A percentile compares a stretch with the other conserved stretches of the same genome.
Conservation (phyloP, 2,113 vertebrate species). For the Dipodomys merriami region DNA sequence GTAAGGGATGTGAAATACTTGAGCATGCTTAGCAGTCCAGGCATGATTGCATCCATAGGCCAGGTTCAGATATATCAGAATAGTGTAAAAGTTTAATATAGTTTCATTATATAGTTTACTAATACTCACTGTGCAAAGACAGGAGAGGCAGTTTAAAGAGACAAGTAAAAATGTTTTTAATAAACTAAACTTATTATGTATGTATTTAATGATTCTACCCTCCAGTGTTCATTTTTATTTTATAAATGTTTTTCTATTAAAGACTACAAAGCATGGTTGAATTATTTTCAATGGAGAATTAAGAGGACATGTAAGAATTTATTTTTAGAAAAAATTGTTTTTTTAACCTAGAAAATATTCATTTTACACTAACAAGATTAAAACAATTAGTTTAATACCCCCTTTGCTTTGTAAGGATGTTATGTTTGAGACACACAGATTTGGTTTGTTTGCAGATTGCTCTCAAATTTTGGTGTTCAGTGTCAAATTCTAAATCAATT, state of each 20-base stretch:
- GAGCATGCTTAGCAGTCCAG: constrained; percentile 64
- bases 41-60: constrained; percentile 62
- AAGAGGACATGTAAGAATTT: neutral
- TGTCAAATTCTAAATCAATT: neutral
- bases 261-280: neutral
- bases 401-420: too few species aligned
- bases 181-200: constrained; percentile 41
- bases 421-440: too few species aligned
- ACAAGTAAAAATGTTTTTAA: constrained; percentile 70
- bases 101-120: constrained; percentile 21
- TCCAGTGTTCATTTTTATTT: constrained; percentile 18
- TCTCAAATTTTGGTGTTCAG: neutral
- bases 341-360: constrained; percentile 13
- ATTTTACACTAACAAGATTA: neutral
- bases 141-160: neutral
- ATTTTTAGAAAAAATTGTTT: constrained; percentile 54
- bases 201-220: constrained; percentile 40
- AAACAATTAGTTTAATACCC: neutral
- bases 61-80: constrained; percentile 65
- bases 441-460: neutral
- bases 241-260: constrained; percentile 70
- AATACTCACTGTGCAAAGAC: neutral
- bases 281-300: constrained; percentile 46
- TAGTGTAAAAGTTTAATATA: constrained; percentile 5
- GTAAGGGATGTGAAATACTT: constrained; percentile 82